Evolutionary conservation across 1,140 invertebrate species (phyloP), one percentile per base, ranked within the genome.

Genomic region (Drosophila hydei): DNA sequence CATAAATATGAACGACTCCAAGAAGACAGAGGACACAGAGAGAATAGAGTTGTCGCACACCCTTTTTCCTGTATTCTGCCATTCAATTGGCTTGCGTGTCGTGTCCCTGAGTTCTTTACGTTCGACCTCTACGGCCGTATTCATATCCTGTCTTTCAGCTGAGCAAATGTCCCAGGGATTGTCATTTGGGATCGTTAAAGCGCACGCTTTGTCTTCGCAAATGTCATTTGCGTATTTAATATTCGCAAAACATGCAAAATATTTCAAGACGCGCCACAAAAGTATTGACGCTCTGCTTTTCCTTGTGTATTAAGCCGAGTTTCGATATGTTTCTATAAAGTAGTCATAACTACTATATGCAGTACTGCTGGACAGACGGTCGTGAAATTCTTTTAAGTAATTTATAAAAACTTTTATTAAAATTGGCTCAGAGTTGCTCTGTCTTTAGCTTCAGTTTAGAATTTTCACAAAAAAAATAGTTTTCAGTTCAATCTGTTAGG

Each of bases 1-100:
- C 63, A 81, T 85, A 77, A 81, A 88, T 77, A 85, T 88, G 70
- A 81, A 85, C 70, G 77, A 74, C 67, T 42, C 51, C 38, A 33
- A 43, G 30, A 25, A 42, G 23, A 14, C 33, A 40, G 43, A 27
- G 47, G 18, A 40, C 38, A 14, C 16, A 8, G 14, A 45, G 23
- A n/a, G 38, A 40, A 21, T 16, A 30, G 23, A 42, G 19, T 47
- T 63, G 55, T 40, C 60, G 43, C 51, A 9, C 25, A 63, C 54
- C 58, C 55, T 55, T 51, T 42, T 43, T 21, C 23, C 23, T 48
- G 45, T 58, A 36, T 38, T 51, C 8, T 11, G 38, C 52, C 58
- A 55, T 51, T 68, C 54, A 63, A 83, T 79, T 83, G 72, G 54
- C 64, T 58, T 75, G 75, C 64, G 55, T 61, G 47, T 59, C 56